Percentiles rank a stretch among this genome's conserved stretches.
phyloP scores from a whole-genome alignment of 2,888 invertebrate genomes.

The Eupelmus urozonus region DNA sequence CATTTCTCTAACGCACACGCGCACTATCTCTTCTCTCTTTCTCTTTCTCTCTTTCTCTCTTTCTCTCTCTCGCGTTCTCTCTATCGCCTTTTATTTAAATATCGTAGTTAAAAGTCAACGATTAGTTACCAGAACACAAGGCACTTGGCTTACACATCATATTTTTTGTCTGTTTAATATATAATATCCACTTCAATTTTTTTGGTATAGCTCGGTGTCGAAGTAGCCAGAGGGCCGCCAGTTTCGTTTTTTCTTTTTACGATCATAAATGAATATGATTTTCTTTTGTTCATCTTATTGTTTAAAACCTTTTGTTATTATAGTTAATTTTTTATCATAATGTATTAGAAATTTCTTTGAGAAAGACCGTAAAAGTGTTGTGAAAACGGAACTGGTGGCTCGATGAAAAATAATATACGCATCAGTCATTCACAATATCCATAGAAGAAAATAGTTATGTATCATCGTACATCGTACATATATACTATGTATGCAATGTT shows the following conservation, averaged over 20 bases:
- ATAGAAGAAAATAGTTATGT: conserved; percentile 75
- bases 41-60: conserved; percentile 52
- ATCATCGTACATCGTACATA: conserved; percentile 62
- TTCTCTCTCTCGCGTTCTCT: conserved; percentile 55
- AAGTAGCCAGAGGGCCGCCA: conserved; percentile 65
- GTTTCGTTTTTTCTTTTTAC: conserved; percentile 49
- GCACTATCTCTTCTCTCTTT: conserved; percentile 45
- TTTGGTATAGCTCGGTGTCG: conserved; percentile 70
- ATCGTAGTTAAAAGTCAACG: conserved; percentile 76
- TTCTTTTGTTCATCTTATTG: conserved; percentile 5
- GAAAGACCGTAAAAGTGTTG: background rate
- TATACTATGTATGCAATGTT: conserved; percentile 67
- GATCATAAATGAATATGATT: conserved; percentile 13
- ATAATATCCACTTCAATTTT: conserved; percentile 59
- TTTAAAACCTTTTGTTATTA: conserved; percentile 15
- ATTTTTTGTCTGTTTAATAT: conserved; percentile 65
- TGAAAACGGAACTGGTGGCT: conserved; percentile 52
- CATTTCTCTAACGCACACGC: conserved; percentile 44
- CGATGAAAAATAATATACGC: conserved; percentile 63
- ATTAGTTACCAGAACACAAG: conserved; percentile 77
- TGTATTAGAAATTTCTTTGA: background rate
- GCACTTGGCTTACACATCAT: conserved; percentile 77
- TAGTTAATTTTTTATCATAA: conserved; percentile 4
- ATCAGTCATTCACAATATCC: conserved; percentile 71
- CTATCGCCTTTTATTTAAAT: conserved; percentile 65